phyloP scores from a whole-genome alignment of 2,888 invertebrate species.

The Drosophila trichaetosa region DNA sequence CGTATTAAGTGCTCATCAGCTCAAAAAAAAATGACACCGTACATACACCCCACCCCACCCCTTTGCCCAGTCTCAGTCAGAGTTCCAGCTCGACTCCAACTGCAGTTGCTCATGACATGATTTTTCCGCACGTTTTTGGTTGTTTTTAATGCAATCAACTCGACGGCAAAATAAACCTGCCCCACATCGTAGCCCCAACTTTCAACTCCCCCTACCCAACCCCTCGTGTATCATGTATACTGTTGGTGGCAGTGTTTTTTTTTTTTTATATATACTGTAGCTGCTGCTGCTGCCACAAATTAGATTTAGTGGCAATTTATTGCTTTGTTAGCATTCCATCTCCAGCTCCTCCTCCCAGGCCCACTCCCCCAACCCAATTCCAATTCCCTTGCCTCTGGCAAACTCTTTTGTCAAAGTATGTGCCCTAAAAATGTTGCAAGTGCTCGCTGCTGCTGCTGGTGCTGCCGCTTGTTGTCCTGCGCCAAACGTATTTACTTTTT shows the following conservation, averaged over 20 bases:
- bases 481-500: constrained; percentile 49
- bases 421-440: constrained; percentile 47
- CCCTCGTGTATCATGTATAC: constrained; percentile 33
- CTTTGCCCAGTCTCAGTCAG: background rate
- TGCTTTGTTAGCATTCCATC: constrained; percentile 63
- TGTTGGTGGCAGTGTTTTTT: constrained; percentile 26
- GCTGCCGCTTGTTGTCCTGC: constrained; percentile 1
- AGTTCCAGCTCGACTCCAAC: background rate
- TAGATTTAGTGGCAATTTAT: constrained; percentile 72
- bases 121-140: constrained; percentile 65
- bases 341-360: constrained; percentile 30
- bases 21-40: constrained; percentile 1
- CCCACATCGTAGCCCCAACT: background rate
- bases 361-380: background rate
- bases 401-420: constrained; percentile 51
- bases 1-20: constrained; percentile 63
- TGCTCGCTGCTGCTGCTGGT: constrained; percentile 33
- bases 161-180: constrained; percentile 29
- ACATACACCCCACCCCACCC: background rate
- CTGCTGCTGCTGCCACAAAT: constrained; percentile 60
- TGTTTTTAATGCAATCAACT: constrained; percentile 69
- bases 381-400: background rate
- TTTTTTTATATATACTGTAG: constrained; percentile 24
- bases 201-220: background rate
- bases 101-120: constrained; percentile 58